Conservation (phyloP, 2,888 invertebrate species). For the Poecilobothrus nobilitatus region DNA sequence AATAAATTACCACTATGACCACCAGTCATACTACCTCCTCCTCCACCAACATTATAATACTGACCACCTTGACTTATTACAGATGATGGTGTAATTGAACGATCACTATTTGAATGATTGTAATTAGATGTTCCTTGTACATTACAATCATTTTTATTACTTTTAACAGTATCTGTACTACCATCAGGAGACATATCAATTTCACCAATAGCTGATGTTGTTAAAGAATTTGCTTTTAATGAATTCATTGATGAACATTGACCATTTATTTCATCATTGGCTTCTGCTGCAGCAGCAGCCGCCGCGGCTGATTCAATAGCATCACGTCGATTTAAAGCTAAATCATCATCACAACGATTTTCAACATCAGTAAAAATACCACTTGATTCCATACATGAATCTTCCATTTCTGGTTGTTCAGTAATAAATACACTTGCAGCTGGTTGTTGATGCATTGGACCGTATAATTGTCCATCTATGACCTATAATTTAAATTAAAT, state of each 20-base stretch:
- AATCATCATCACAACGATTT: constrained; percentile 57
- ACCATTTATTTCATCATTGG: too few relatives aligned
- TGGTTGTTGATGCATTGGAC: constrained; percentile 45
- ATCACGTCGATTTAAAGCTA: constrained; percentile 41
- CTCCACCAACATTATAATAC: not conserved
- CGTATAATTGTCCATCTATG: constrained; percentile 84
- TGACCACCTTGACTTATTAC: constrained; percentile 30
- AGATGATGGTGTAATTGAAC: constrained; percentile 24
- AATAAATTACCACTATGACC: constrained; percentile 27
- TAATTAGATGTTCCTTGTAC: constrained; percentile 14
- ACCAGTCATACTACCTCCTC: not conserved
- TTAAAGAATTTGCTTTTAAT: not conserved
- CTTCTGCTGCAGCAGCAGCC: constrained; percentile 48
- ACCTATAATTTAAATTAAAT: constrained; percentile 40
- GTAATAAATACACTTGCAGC: constrained; percentile 47
- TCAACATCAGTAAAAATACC: constrained; percentile 83
- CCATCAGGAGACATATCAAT: constrained; percentile 59
- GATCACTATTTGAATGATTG: constrained; percentile 20
- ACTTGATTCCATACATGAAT: constrained; percentile 79
- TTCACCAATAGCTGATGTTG: constrained; percentile 16
- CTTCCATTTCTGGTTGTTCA: constrained; percentile 52
- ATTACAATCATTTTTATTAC: constrained; percentile 26
- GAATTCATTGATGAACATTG: too few relatives aligned
- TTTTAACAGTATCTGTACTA: constrained; percentile 47
- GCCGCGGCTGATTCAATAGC: constrained; percentile 20